Base-by-base conservation (phyloP, 37 sponge, comb jelly and placozoan species). In the Halisarca cf. caerulea region DNA sequence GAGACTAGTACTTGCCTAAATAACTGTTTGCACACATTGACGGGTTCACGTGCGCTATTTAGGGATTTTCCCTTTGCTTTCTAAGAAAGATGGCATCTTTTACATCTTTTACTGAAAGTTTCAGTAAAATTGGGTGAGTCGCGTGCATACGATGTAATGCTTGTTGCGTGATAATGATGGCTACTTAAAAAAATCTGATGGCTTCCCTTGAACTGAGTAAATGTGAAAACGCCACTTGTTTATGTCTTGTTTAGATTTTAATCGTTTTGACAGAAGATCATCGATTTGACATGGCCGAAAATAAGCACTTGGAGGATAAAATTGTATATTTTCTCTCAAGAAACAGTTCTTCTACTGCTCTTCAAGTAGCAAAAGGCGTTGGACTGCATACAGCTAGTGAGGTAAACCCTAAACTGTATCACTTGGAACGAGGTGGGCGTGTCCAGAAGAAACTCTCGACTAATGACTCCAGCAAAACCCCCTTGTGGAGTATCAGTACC, bases 351-450 rank as follows among this genome's bases (percentile, higher is more conserved):
- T 62, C 64, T 23, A 62, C 89, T 1, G 68, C 95, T 20, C 85
- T 91, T 38, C 92, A 91, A n/a, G 55, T 94, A 17, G 89, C 95
- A 3, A 78, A 71, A 15, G 84, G 38, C 14, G 51, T 91, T 0
- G 89, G 92, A 2, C 9, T 89, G 27, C 8, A 20, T 14, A 57
- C 86, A 14, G 37, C 83, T 1, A 80, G 71, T 3, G 80, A 91
- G 9, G 79, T 91, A n/a, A 95, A 95, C 69, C 90, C 92, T 1
- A 66, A 70, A 14, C 86, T 95, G 17, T 95, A 95, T 55, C 78
- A 28, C 7, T 39, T 95, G 28, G 73, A 92, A 82, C 60, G 43
- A 40, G 37, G 81, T 21, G 92, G 90, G 11, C 24, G 27, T 24
- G 57, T 95, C 0, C 64, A 42, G 39, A 89, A 41, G 54, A 75